A percentile compares a stretch with the other conserved stretches of the same genome.
phyloP scores from a whole-genome alignment of 2,888 invertebrate genomes.

The Sphaeridia pumilis region DNA sequence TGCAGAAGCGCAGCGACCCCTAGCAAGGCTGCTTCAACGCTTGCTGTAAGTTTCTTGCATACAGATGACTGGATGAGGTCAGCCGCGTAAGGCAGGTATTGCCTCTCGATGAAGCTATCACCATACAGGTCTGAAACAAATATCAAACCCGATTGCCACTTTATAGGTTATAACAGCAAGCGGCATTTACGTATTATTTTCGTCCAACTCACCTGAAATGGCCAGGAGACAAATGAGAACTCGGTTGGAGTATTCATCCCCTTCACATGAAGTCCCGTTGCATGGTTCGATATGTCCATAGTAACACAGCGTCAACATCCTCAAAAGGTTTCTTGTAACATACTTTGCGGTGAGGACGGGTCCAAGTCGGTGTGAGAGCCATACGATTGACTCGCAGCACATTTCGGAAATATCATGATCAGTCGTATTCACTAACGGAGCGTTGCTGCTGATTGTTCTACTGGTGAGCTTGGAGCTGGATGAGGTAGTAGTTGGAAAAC shows the following conservation, averaged over 20 bases:
- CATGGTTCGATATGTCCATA: constrained; percentile 54
- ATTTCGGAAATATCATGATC: constrained; percentile 51
- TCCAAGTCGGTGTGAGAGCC: constrained; percentile 85
- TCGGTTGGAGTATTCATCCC: constrained; percentile 70
- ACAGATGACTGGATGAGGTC: constrained; percentile 30
- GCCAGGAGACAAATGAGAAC: constrained; percentile 83
- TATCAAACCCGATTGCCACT: too few species aligned
- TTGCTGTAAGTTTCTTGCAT: constrained; percentile 21
- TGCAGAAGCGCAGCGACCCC: constrained; percentile 30
- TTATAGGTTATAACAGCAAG: constrained; percentile 18
- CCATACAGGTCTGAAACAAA: constrained; percentile 35
- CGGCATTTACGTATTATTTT: too few species aligned
- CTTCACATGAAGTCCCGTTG: constrained; percentile 43
- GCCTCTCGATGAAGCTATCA: constrained; percentile 33
- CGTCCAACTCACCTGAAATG: constrained; percentile 56
- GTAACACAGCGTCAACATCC: constrained; percentile 90
- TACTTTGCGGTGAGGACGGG: constrained; percentile 86
- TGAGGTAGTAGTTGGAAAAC: constrained; percentile 6
- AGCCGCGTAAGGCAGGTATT: constrained; percentile 32
- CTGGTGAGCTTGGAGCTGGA: constrained; percentile 1
- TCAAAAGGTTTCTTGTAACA: constrained; percentile 76
- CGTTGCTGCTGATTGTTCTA: not conserved
- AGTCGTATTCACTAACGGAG: constrained; percentile 6
- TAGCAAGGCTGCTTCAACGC: constrained; percentile 29
- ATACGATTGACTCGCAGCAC: constrained; percentile 75